Evolutionary conservation across 2,797 vertebrate genomes (phyloP).

Genomic region (Columba guinea): DNA sequence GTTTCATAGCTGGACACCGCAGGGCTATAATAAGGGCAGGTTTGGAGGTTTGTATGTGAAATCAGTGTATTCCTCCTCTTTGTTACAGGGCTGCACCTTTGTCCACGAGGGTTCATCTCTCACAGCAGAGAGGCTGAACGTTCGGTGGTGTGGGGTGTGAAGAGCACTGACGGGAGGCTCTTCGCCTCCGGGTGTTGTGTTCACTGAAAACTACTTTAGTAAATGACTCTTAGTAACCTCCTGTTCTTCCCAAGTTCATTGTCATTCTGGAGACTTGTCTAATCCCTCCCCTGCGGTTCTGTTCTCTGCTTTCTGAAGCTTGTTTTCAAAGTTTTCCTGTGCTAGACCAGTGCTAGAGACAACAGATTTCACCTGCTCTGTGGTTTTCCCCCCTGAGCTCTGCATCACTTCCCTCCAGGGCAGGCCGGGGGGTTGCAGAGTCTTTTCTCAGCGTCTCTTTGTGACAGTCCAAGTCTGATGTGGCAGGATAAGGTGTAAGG

Average conservation of each 20-base stretch:
- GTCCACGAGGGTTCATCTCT: neutral
- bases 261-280: neutral
- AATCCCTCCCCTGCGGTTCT: neutral
- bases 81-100: neutral
- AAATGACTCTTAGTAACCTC: neutral
- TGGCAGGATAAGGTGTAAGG: neutral
- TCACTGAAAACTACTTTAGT: neutral
- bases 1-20: neutral
- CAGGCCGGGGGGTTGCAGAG: rapidly evolving
- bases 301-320: neutral
- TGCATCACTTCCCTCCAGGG: neutral
- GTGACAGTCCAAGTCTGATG: neutral
- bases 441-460: neutral
- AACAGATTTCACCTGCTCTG: neutral
- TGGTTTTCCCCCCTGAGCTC: neutral
- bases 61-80: neutral
- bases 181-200: neutral
- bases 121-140: neutral
- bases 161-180: neutral
- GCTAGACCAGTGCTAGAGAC: neutral
- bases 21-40: neutral
- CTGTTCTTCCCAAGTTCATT: neutral
- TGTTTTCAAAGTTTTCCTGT: neutral
- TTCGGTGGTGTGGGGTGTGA: neutral
- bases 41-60: neutral